Percentiles rank a stretch among this genome's conserved stretches.
Evolutionary conservation across 2,888 invertebrate genomes (phyloP).

Genomic region (Tetropium fuscum): DNA sequence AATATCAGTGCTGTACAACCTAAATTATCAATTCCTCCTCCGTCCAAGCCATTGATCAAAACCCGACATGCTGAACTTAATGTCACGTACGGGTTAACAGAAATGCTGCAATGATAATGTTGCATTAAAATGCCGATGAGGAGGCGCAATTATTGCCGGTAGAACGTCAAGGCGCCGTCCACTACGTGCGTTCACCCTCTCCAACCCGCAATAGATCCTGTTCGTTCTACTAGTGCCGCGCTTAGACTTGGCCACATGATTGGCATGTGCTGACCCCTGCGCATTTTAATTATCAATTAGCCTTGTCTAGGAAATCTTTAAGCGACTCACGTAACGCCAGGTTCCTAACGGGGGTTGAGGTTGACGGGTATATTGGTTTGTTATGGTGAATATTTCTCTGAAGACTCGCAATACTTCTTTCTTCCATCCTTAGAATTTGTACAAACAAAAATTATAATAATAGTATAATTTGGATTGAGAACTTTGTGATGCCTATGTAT

Average conservation of each 20-base stretch:
- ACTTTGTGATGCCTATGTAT: no score
- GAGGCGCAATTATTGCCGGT: constrained; percentile 49
- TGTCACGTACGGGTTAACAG: constrained; percentile 34
- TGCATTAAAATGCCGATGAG: constrained; percentile 50
- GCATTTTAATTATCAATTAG: constrained; percentile 53
- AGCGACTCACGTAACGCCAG: constrained; percentile 39
- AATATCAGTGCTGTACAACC: no score
- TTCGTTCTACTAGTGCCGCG: constrained; percentile 23
- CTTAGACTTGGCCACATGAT: constrained; percentile 38
- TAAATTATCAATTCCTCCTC: constrained; percentile 6
- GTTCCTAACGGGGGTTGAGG: no score
- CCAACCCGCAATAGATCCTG: constrained; percentile 42
- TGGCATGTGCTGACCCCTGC: constrained; percentile 50
- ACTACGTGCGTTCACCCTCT: constrained; percentile 47
- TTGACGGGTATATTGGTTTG: no score
- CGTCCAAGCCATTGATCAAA: constrained; percentile 15
- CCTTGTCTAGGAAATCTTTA: constrained; percentile 37
- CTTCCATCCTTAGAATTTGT: no score
- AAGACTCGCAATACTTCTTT: no score
- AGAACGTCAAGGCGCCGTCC: constrained; percentile 51
- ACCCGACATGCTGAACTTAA: constrained; percentile 23
- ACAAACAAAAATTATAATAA: no score
- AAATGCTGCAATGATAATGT: constrained; percentile 40
- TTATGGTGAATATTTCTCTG: no score
- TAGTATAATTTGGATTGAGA: no score